These are phyloP conservation scores for Rostrhamus sociabilis DNA, from an alignment of 2,797 vertebrate genomes.

Conservation along the genomic window DNA sequence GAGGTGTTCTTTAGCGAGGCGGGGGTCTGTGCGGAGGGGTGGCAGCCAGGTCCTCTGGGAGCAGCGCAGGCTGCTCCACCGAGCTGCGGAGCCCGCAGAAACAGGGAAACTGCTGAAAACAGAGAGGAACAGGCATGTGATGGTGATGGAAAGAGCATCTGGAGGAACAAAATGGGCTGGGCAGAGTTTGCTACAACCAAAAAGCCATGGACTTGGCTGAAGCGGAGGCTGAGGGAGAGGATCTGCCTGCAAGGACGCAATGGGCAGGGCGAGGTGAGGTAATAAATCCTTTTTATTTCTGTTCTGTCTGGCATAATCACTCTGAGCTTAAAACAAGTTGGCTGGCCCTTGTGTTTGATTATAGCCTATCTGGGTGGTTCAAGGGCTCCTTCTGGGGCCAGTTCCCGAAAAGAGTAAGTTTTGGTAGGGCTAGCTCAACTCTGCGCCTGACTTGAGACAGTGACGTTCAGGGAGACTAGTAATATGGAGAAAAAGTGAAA, in stretches of 20 bases:
- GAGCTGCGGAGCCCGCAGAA: background rate
- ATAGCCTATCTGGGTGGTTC: too few relatives aligned
- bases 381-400: background rate
- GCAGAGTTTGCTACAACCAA: background rate
- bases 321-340: background rate
- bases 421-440: background rate
- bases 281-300: background rate
- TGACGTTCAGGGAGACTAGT: background rate
- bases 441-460: rapidly evolving
- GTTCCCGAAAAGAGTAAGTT: background rate
- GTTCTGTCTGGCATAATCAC: background rate
- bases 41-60: background rate
- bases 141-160: background rate
- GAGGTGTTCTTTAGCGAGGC: background rate
- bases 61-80: rapidly evolving
- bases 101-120: background rate
- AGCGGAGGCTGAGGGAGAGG: background rate
- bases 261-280: background rate
- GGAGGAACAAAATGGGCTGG: background rate
- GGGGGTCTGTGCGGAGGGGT: background rate
- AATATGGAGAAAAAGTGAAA: background rate
- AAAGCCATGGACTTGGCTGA: background rate
- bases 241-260: background rate
- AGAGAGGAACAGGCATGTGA: rapidly evolving
- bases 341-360: background rate